Evolutionary conservation across 2,113 vertebrate genomes (phyloP).

Genomic region (Hystrix brachyura): DNA sequence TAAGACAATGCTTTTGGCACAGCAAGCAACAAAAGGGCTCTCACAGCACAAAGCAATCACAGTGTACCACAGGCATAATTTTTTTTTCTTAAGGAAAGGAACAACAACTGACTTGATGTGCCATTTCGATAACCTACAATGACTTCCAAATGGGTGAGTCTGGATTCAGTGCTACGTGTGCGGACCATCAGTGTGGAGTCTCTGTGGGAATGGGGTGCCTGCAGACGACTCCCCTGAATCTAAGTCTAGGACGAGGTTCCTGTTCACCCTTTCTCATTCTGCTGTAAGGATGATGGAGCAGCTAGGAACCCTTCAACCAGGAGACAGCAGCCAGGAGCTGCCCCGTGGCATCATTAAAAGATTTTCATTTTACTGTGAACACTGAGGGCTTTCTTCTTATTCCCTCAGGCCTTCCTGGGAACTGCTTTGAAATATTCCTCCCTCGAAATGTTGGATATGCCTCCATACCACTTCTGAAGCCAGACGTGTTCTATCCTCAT

Average conservation of each 20-base stretch:
- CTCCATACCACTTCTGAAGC: conserved; percentile 90
- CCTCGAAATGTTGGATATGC: conserved; percentile 80
- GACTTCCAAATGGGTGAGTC: neutral
- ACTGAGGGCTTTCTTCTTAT: conserved; percentile 37
- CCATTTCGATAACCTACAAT: conserved; percentile 66
- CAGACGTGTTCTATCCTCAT: conserved; percentile 89
- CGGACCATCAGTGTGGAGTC: conserved; percentile 56
- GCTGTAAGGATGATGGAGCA: neutral
- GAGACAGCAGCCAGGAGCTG: conserved; percentile 60
- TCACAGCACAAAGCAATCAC: conserved; percentile 61
- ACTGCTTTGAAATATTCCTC: conserved; percentile 90
- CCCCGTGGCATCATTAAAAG: conserved; percentile 22
- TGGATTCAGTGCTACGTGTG: neutral
- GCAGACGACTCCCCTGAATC: conserved; percentile 54
- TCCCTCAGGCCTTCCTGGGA: conserved; percentile 85
- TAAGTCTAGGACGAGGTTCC: conserved; percentile 77
- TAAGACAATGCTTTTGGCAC: conserved; percentile 41
- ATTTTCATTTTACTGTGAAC: conserved; percentile 60
- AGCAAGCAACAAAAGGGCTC: conserved; percentile 66
- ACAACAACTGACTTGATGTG: conserved; percentile 69
- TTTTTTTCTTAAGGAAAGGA: conserved; percentile 77
- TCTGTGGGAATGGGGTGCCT: conserved; percentile 60
- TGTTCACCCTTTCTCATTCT: conserved; percentile 57
- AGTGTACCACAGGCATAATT: conserved; percentile 51
- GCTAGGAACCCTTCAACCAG: conserved; percentile 63